Percentiles rank a stretch among this genome's conserved stretches.
These are phyloP conservation scores for Drosophila phalerata DNA, from an alignment of 2,888 invertebrate genomes.

Conservation along the genomic window DNA sequence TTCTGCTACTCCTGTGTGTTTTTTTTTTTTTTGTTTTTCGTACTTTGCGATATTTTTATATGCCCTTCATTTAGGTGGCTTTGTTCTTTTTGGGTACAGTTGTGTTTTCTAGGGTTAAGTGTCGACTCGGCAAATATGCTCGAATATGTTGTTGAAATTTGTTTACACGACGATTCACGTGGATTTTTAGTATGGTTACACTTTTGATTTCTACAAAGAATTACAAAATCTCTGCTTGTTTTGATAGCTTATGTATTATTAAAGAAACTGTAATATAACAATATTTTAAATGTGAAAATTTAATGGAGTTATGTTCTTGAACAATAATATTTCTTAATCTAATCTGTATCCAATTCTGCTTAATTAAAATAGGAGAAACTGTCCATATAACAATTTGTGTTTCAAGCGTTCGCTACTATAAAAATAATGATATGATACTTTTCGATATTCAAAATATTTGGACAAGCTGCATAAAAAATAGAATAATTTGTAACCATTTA, in stretches of 20 bases:
- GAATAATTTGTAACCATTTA: too few species aligned
- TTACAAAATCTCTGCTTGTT: not conserved
- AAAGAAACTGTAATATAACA: not conserved
- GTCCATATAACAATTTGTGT: too few species aligned
- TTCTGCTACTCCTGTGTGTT: constrained; percentile 8
- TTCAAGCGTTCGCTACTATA: too few species aligned
- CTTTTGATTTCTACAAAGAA: not conserved
- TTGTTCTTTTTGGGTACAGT: constrained; percentile 77
- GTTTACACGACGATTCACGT: constrained; percentile 21
- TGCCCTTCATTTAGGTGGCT: constrained; percentile 75
- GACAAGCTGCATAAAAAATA: too few species aligned
- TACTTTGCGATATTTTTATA: constrained; percentile 61
- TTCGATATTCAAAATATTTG: too few species aligned
- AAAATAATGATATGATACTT: too few species aligned
- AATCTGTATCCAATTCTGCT: too few species aligned
- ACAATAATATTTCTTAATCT: not conserved
- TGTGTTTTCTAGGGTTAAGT: constrained; percentile 70
- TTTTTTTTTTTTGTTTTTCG: constrained; percentile 33
- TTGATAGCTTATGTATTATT: not conserved
- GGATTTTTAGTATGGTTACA: not conserved
- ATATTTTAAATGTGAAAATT: not conserved
- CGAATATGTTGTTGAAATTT: constrained; percentile 44
- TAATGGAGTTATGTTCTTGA: not conserved
- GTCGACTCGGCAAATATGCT: constrained; percentile 43
- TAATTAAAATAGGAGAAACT: too few species aligned